phyloP scores from a whole-genome alignment of 2,888 invertebrate genomes.

The Conistra vaccinii region DNA sequence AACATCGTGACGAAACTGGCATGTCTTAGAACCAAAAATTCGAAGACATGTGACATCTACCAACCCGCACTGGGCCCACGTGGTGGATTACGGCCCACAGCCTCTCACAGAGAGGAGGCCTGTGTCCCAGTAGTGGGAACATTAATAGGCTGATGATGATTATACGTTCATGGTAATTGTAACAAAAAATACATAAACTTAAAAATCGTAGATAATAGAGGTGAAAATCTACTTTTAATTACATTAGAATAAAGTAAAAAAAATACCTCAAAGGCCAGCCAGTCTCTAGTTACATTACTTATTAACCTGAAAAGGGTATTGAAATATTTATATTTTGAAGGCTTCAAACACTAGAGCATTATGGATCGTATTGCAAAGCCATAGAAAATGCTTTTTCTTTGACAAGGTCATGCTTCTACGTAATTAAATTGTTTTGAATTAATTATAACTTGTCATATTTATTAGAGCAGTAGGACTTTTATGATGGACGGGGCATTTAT shows the following conservation, averaged over 20 bases:
- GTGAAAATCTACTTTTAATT: constrained; percentile 14
- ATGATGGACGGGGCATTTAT: too few relatives aligned
- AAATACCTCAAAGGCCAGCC: constrained; percentile 26
- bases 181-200: neutral
- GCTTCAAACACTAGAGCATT: constrained; percentile 57
- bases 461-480: neutral
- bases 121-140: too few relatives aligned
- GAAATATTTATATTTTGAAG: constrained; percentile 53
- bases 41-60: too few relatives aligned
- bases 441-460: constrained; percentile 5
- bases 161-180: neutral
- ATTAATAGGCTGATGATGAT: too few relatives aligned
- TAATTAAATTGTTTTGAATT: constrained; percentile 35
- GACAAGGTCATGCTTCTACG: constrained; percentile 13
- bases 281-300: constrained; percentile 54
- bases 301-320: constrained; percentile 54
- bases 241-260: constrained; percentile 3
- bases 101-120: too few relatives aligned
- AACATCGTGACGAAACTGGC: too few relatives aligned
- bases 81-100: too few relatives aligned
- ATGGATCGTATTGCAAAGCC: constrained; percentile 58
- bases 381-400: constrained; percentile 35
- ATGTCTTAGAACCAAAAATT: too few relatives aligned
- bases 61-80: too few relatives aligned
- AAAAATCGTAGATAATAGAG: neutral